Conservation (phyloP, 92 coral and sea anemone species). For the Epizoanthus ramosus region DNA sequence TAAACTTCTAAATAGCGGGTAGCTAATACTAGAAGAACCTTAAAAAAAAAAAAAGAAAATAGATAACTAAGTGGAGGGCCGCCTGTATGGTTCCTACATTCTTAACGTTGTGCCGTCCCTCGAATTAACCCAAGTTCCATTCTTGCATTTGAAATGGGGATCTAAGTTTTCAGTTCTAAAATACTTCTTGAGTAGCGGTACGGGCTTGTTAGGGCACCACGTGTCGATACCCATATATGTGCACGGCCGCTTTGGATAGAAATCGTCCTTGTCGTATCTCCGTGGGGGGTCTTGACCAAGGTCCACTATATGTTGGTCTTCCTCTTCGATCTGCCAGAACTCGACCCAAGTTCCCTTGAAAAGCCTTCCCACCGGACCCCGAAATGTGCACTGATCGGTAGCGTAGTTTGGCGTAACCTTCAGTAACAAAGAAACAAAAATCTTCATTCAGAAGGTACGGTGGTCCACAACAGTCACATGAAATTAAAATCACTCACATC, state of each 20-base stretch:
- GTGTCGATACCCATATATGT: constrained; percentile 29
- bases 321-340: constrained; percentile 15
- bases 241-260: constrained; percentile 1
- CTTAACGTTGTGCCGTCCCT: constrained; percentile 5
- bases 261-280: neutral
- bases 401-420: constrained; percentile 23
- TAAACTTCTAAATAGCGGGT: too few species aligned
- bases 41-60: too few species aligned
- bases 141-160: constrained; percentile 13
- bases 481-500: too few species aligned
- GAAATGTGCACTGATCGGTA: constrained; percentile 17
- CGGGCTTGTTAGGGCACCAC: constrained; percentile 13
- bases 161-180: neutral
- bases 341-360: constrained; percentile 33
- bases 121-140: constrained; percentile 19
- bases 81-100: neutral
- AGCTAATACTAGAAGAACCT: too few species aligned
- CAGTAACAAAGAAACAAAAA: neutral
- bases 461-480: too few species aligned
- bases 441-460: too few species aligned
- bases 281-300: neutral
- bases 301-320: neutral
- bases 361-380: constrained; percentile 33
- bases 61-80: too few species aligned
- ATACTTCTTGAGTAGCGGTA: neutral